Evolutionary conservation across 2,888 invertebrate species (phyloP).

Genomic region (Margaritifera margaritifera): DNA sequence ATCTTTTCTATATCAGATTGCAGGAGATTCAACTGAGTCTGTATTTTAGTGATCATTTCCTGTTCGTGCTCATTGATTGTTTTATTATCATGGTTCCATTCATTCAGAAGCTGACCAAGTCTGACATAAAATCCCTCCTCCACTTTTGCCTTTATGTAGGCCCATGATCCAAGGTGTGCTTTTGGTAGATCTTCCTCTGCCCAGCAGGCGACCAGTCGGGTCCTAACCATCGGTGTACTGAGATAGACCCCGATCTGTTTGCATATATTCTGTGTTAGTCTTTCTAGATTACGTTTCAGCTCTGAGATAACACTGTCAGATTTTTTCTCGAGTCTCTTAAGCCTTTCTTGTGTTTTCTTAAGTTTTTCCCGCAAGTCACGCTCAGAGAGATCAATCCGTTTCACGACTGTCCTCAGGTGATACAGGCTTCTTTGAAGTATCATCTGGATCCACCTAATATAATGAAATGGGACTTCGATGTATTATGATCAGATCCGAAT

Average conservation of each 20-base stretch:
- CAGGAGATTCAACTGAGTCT: slow-evolving; percentile 38
- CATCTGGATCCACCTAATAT: slow-evolving; percentile 56
- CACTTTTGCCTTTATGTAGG: slow-evolving; percentile 26
- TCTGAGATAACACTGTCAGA: slow-evolving; percentile 31
- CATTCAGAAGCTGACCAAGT: slow-evolving; percentile 25
- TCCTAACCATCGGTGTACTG: slow-evolving; percentile 16
- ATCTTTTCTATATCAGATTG: slow-evolving; percentile 46
- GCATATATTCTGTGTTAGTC: slow-evolving; percentile 22
- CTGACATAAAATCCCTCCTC: slow-evolving; percentile 34
- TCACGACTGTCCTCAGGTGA: slow-evolving; percentile 47
- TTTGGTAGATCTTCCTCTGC: slow-evolving; percentile 31
- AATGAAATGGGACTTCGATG: too few species aligned
- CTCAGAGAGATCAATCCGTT: slow-evolving; percentile 43
- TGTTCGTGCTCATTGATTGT: slow-evolving; percentile 26
- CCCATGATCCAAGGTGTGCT: slow-evolving; percentile 32
- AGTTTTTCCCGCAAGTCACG: slow-evolving; percentile 42
- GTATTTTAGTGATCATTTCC: slow-evolving; percentile 30
- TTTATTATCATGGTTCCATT: slow-evolving; percentile 39
- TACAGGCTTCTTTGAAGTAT: slow-evolving; percentile 44
- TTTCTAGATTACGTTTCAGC: slow-evolving; percentile 23
- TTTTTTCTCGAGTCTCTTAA: slow-evolving; percentile 31
- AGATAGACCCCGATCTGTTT: slow-evolving; percentile 22
- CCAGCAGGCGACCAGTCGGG: slow-evolving; percentile 29
- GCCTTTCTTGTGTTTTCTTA: slow-evolving; percentile 25
- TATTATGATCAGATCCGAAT: too few species aligned